phyloP scores from a whole-genome alignment of 2,888 invertebrate species.

The Ophion ellenae region DNA sequence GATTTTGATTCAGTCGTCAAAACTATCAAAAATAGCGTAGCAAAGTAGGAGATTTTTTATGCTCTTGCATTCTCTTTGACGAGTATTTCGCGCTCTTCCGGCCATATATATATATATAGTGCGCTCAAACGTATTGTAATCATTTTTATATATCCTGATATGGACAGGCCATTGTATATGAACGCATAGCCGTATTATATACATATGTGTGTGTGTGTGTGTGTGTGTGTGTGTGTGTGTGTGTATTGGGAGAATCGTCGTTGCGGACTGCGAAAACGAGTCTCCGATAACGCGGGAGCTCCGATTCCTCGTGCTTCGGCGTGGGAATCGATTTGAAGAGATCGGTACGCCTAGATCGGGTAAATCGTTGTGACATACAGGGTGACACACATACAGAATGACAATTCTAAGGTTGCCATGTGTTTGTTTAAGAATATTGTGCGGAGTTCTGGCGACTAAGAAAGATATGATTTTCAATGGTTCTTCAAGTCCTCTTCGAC shows the following conservation, averaged over 20 bases:
- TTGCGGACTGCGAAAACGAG: constrained; percentile 59
- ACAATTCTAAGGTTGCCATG: too few relatives aligned
- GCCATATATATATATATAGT: constrained; percentile 17
- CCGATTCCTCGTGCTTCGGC: constrained; percentile 64
- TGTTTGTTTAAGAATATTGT: too few relatives aligned
- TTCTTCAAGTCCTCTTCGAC: too few relatives aligned
- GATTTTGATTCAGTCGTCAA: too few relatives aligned
- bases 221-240: neutral
- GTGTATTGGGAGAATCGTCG: constrained; percentile 55
- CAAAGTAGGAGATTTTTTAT: too few relatives aligned
- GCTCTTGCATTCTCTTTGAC: too few relatives aligned
- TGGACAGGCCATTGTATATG: constrained; percentile 1
- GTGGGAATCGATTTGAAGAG: constrained; percentile 70
- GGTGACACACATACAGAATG: neutral
- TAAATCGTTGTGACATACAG: constrained; percentile 53
- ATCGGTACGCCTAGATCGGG: constrained; percentile 65
- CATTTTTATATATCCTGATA: neutral
- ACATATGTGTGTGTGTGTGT: neutral
- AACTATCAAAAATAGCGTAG: too few relatives aligned
- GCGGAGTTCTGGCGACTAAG: too few relatives aligned
- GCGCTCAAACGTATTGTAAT: neutral
- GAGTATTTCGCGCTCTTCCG: too few relatives aligned
- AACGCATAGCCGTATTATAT: constrained; percentile 6
- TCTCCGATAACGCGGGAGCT: constrained; percentile 67
- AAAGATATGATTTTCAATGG: too few relatives aligned